Percentiles rank a stretch among this genome's conserved stretches.
These are phyloP conservation scores for Neelides folsomi DNA, from an alignment of 2,888 invertebrate species.

Conservation along the genomic window DNA sequence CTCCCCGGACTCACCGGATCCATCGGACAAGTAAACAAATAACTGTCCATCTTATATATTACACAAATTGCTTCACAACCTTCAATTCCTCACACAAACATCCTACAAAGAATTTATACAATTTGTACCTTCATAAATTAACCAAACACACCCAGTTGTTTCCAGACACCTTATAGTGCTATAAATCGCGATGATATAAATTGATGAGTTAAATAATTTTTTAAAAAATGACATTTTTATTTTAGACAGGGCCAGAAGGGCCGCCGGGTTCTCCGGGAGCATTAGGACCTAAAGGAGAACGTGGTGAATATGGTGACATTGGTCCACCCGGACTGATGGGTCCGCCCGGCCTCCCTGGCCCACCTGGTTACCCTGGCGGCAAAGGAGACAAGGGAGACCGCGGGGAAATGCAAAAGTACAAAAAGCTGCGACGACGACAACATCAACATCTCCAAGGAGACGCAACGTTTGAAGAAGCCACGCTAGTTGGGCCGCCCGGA, in stretches of 20 bases:
- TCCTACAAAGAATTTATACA: too few species aligned
- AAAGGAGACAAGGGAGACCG: slow-evolving; percentile 86
- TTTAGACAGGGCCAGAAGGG: slow-evolving; percentile 11
- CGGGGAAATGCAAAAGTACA: slow-evolving; percentile 80
- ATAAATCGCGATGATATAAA: too few species aligned
- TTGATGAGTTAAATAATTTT: too few species aligned
- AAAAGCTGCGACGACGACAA: slow-evolving; percentile 67
- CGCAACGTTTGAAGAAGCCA: slow-evolving; percentile 59
- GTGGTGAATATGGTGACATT: slow-evolving; percentile 68
- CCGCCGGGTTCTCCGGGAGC: slow-evolving; percentile 10
- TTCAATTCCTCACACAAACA: too few species aligned
- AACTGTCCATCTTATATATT: too few species aligned
- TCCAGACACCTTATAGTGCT: too few species aligned
- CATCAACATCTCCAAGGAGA: slow-evolving; percentile 48
- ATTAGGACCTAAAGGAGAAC: slow-evolving; percentile 18
- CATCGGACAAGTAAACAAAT: slow-evolving; percentile 9
- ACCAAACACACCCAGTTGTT: too few species aligned
- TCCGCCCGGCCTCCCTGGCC: slow-evolving; percentile 24
- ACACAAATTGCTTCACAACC: too few species aligned
- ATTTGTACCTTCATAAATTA: too few species aligned
- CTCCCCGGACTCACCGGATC: background rate
- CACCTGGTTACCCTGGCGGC: slow-evolving; percentile 56
- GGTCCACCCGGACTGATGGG: slow-evolving; percentile 61
- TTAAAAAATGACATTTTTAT: too few species aligned
- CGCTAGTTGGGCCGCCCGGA: slow-evolving; percentile 35